phyloP scores from a whole-genome alignment of 2,113 vertebrate species.

The Bucco capensis region DNA sequence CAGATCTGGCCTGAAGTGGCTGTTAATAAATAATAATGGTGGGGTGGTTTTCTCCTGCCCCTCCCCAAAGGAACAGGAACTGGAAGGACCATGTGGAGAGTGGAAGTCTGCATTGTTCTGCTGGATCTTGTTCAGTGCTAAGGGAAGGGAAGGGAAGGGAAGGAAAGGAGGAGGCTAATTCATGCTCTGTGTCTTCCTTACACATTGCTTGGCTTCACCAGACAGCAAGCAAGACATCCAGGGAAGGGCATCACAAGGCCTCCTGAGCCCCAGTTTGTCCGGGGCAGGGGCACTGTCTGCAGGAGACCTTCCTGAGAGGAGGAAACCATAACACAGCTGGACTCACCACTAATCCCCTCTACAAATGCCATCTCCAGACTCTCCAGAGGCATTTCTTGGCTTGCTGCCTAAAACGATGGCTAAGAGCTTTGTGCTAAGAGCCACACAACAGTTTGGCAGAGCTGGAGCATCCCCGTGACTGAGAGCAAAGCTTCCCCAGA shows the following conservation, averaged over 20 bases:
- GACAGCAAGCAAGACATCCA: not conserved
- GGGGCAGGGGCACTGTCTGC: not conserved
- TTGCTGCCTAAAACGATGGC: not conserved
- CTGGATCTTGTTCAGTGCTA: not conserved
- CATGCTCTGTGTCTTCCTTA: not conserved
- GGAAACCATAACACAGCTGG: not conserved
- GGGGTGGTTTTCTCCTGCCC: not conserved
- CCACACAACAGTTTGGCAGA: not conserved
- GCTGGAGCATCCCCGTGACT: not conserved
- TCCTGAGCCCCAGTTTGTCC: not conserved
- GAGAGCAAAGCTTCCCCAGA: not conserved
- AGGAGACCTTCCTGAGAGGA: not conserved
- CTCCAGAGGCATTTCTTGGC: not conserved
- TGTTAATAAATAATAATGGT: slow-evolving; percentile 1
- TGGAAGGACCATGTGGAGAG: not conserved
- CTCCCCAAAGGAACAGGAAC: not conserved
- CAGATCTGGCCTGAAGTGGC: not conserved
- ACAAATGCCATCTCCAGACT: not conserved
- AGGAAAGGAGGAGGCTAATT: not conserved
- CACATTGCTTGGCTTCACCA: not conserved
- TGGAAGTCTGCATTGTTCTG: not conserved
- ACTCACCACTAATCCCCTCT: not conserved
- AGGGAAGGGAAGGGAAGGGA: no score
- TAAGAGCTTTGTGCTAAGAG: not conserved
- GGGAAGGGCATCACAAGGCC: not conserved